These are phyloP conservation scores for Monochamus alternatus DNA, from an alignment of 2,888 invertebrate species.

Conservation along the genomic window DNA sequence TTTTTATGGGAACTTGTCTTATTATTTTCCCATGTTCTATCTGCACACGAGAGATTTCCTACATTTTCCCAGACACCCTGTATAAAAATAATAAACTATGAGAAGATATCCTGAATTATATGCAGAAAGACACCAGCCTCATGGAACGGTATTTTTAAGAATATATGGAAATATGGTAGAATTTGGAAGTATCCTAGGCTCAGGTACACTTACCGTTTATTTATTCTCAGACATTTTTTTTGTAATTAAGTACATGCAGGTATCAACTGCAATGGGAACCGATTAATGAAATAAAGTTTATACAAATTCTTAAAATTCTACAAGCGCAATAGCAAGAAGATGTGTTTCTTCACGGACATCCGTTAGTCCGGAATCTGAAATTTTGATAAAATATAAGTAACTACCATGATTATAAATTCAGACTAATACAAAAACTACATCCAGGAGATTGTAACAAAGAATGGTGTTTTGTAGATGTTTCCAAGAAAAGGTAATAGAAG, in stretches of 20 bases:
- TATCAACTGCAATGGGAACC: neutral
- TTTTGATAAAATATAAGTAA: slow-evolving; percentile 6
- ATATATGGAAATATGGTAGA: slow-evolving; percentile 5
- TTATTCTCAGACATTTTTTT: neutral
- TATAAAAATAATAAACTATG: no score
- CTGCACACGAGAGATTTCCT: no score
- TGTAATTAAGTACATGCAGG: neutral
- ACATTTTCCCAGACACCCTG: no score
- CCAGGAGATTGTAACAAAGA: neutral
- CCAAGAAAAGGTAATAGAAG: neutral
- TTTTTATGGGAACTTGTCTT: no score
- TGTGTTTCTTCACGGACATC: neutral
- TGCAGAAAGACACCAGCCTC: neutral
- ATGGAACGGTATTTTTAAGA: slow-evolving; percentile 7
- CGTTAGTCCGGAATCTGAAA: neutral
- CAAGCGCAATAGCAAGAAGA: neutral
- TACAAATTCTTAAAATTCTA: slow-evolving; percentile 1
- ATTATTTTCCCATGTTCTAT: no score
- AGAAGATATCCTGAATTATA: neutral
- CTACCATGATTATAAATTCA: slow-evolving; percentile 12
- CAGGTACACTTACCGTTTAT: neutral
- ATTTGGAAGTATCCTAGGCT: neutral
- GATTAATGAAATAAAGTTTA: slow-evolving; percentile 2
- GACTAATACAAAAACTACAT: neutral
- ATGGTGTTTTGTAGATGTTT: neutral